These are phyloP conservation scores for Ciconia stormi DNA, from an alignment of 2,113 vertebrate genomes.

Conservation along the genomic window DNA sequence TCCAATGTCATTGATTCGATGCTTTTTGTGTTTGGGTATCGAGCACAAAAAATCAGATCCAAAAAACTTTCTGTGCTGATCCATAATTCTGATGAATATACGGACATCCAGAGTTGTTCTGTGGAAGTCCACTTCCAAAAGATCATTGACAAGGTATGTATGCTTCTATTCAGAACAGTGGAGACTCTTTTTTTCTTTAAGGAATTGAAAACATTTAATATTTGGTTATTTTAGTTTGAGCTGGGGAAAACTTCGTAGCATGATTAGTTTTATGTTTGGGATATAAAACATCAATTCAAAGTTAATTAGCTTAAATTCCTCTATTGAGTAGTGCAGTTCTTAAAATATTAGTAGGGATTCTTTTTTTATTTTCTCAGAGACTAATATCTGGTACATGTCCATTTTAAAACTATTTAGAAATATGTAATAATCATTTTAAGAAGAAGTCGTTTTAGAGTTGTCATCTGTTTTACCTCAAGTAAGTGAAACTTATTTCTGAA, in stretches of 20 bases:
- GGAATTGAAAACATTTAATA: neutral
- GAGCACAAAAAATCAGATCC: slow-evolving; percentile 97
- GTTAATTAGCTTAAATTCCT: neutral
- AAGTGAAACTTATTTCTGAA: neutral
- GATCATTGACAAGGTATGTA: slow-evolving; percentile 94
- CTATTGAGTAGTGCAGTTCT: neutral
- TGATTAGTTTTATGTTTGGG: neutral
- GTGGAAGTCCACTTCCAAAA: slow-evolving; percentile 98
- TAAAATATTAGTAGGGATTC: neutral
- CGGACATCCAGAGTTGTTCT: slow-evolving; percentile 90
- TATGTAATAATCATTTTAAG: neutral
- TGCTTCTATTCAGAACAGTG: neutral
- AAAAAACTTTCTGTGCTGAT: slow-evolving; percentile 97
- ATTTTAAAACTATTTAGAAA: neutral
- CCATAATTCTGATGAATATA: slow-evolving; percentile 92
- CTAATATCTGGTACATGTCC: neutral
- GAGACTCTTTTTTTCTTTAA: neutral
- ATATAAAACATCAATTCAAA: neutral
- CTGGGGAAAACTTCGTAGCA: neutral
- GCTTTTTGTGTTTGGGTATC: slow-evolving; percentile 98
- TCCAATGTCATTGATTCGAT: slow-evolving; percentile 99
- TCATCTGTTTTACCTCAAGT: neutral
- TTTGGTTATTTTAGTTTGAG: slow-evolving; percentile 19
- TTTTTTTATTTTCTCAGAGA: neutral
- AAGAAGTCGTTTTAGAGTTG: neutral